These are phyloP conservation scores for Physeter macrocephalus DNA, from an alignment of 2,113 vertebrate genomes.

Conservation along the genomic window DNA sequence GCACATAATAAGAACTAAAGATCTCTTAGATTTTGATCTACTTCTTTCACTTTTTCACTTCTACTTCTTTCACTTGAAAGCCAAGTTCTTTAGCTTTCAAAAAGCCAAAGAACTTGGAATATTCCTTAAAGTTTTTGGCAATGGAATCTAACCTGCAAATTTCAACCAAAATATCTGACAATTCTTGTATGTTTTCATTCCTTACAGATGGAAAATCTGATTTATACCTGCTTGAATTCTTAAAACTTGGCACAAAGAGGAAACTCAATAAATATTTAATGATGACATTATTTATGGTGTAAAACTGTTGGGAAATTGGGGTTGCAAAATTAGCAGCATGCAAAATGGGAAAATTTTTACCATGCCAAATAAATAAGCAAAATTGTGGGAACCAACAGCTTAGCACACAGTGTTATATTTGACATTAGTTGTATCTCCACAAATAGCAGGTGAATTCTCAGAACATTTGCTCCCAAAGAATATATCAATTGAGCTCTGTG, in stretches of 20 bases:
- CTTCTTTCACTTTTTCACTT: background rate
- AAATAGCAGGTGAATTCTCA: background rate
- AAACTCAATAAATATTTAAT: slow-evolving; percentile 8
- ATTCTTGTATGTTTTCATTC: background rate
- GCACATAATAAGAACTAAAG: background rate
- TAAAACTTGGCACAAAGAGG: background rate
- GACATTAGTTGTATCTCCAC: background rate
- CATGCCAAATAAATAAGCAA: background rate
- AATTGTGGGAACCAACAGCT: background rate
- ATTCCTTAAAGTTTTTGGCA: background rate
- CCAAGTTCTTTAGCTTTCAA: background rate
- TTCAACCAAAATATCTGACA: background rate
- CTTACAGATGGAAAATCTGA: background rate
- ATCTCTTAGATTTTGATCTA: background rate
- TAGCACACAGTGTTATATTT: background rate
- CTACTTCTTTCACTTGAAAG: background rate
- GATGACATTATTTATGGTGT: background rate
- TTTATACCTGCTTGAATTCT: background rate
- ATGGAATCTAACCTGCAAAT: background rate
- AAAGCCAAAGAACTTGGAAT: background rate
- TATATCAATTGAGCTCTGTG: background rate
- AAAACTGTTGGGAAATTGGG: background rate
- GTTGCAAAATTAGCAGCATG: background rate
- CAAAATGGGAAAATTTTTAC: background rate
- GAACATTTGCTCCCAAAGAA: background rate